phyloP scores from a whole-genome alignment of 2,113 vertebrate species.

The Sclerurus mexicanus region DNA sequence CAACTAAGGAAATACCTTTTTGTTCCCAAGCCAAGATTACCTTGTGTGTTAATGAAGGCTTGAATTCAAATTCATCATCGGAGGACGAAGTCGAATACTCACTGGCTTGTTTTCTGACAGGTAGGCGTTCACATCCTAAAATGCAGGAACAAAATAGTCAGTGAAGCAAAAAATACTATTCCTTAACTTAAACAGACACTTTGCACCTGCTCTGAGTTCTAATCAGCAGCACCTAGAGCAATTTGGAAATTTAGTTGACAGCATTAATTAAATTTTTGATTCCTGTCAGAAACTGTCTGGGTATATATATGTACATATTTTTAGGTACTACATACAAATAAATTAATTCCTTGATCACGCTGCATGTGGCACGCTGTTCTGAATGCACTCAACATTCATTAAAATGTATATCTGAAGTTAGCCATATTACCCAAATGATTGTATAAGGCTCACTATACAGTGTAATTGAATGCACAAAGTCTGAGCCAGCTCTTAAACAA shows the following conservation, averaged over 20 bases:
- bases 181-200: neutral
- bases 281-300: conserved; percentile 49
- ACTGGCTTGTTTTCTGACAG: neutral
- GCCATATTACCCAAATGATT: conserved; percentile 77
- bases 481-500: conserved; percentile 83
- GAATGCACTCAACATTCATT: conserved; percentile 66
- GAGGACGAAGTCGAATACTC: conserved; percentile 66
- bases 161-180: neutral
- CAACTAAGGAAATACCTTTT: neutral
- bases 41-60: conserved; percentile 59
- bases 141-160: conserved; percentile 27
- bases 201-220: conserved; percentile 65
- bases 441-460: conserved; percentile 67
- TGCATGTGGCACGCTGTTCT: conserved; percentile 19
- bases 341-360: conserved; percentile 69
- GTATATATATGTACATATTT: neutral
- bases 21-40: conserved; percentile 66
- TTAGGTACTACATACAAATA: conserved; percentile 40
- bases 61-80: conserved; percentile 76
- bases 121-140: conserved; percentile 50
- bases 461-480: conserved; percentile 82
- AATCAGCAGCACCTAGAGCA: conserved; percentile 54
- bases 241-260: conserved; percentile 50
- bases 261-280: conserved; percentile 68
- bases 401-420: conserved; percentile 75